These are phyloP conservation scores for Cacoxenus indagator DNA, from an alignment of 2,888 invertebrate genomes.

Conservation along the genomic window DNA sequence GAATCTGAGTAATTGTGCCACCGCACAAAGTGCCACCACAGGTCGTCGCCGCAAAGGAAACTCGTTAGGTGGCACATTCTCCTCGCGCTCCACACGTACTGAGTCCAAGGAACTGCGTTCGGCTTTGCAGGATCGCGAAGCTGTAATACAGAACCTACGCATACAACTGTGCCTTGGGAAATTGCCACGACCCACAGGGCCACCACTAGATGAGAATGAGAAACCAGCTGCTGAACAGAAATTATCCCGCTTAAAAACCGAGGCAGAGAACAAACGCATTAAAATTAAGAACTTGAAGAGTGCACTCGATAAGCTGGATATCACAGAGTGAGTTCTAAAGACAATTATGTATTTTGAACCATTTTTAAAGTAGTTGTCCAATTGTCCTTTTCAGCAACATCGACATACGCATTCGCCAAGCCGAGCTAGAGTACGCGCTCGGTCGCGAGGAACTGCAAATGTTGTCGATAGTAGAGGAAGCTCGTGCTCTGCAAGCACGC, in stretches of 20 bases:
- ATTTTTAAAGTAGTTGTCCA: background rate
- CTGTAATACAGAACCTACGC: constrained; percentile 80
- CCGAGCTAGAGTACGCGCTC: constrained; percentile 89
- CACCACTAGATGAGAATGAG: constrained; percentile 73
- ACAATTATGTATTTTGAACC: background rate
- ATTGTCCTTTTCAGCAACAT: constrained; percentile 78
- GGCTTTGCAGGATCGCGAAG: constrained; percentile 84
- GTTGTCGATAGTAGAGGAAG: constrained; percentile 86
- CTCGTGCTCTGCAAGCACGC: constrained; percentile 82
- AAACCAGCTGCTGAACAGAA: constrained; percentile 75
- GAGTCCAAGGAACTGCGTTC: constrained; percentile 77
- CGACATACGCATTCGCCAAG: constrained; percentile 89
- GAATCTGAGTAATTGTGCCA: constrained; percentile 78
- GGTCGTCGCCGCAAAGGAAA: constrained; percentile 74
- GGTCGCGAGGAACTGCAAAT: constrained; percentile 91
- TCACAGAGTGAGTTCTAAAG: constrained; percentile 84
- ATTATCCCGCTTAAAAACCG: constrained; percentile 75
- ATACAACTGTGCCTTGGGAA: constrained; percentile 69
- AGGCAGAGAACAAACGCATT: constrained; percentile 83
- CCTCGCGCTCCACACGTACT: constrained; percentile 56
- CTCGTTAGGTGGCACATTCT: constrained; percentile 65
- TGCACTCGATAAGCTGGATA: constrained; percentile 85
- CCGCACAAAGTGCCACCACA: constrained; percentile 64
- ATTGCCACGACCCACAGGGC: constrained; percentile 69
- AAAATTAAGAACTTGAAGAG: constrained; percentile 86